A percentile compares a stretch with the other conserved stretches of the same genome.
These are phyloP conservation scores for Neotragus moschatus DNA, from an alignment of 2,113 vertebrate genomes.

Conservation along the genomic window DNA sequence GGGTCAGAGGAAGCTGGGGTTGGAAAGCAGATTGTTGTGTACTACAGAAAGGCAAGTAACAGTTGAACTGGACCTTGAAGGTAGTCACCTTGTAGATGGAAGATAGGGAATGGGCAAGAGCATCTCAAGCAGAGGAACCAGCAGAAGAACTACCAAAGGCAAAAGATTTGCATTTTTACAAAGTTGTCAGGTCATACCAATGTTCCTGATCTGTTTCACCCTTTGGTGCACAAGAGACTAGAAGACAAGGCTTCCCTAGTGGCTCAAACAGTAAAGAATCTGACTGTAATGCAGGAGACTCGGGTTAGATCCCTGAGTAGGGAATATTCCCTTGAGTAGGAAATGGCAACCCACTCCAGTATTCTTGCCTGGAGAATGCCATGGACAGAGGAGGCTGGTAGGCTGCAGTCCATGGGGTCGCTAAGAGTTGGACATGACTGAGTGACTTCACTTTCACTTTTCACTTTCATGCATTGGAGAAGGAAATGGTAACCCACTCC, in stretches of 20 bases:
- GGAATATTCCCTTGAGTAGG: not conserved
- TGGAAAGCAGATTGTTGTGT: not conserved
- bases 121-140: not conserved
- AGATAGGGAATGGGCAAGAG: not conserved
- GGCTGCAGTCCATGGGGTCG: not conserved
- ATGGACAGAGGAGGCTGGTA: not conserved
- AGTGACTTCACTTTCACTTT: no score
- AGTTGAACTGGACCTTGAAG: not conserved
- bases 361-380: not conserved
- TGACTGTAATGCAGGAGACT: not conserved
- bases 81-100: not conserved
- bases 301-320: not conserved
- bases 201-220: not conserved
- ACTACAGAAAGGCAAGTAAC: not conserved
- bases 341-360: not conserved
- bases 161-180: not conserved
- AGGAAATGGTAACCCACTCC: no score
- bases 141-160: not conserved
- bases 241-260: not conserved
- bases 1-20: not conserved
- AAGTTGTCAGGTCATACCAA: not conserved
- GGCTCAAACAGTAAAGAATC: not conserved
- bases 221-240: slow-evolving; percentile 15
- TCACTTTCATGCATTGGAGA: no score
- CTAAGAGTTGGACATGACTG: not conserved